A percentile compares a stretch with the other conserved stretches of the same genome.
phyloP scores from a whole-genome alignment of 2,888 invertebrate genomes.

The Megastigmus dorsalis region DNA sequence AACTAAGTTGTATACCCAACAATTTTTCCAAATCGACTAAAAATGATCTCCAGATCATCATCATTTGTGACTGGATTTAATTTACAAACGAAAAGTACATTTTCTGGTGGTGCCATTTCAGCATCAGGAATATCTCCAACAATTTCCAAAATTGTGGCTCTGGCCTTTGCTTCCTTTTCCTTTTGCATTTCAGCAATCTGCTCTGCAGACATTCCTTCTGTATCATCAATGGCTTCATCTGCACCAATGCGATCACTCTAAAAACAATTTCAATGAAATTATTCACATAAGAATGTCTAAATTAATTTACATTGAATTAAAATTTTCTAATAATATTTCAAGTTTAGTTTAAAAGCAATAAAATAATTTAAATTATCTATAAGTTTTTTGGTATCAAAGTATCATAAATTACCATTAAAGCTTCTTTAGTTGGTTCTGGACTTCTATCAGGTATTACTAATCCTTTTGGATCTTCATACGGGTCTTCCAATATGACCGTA shows the following conservation, averaged over 20 bases:
- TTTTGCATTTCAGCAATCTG: constrained; percentile 92
- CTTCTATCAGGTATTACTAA: constrained; percentile 88
- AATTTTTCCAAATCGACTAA: constrained; percentile 96
- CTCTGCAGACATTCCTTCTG: constrained; percentile 87
- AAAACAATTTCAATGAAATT: too few species aligned
- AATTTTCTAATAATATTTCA: too few species aligned
- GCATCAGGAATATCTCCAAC: constrained; percentile 98
- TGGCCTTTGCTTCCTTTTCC: constrained; percentile 94
- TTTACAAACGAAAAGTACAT: constrained; percentile 99
- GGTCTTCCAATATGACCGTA: constrained; percentile 96
- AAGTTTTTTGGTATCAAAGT: too few species aligned
- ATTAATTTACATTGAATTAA: too few species aligned
- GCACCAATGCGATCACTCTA: constrained; percentile 91
- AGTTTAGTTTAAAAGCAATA: too few species aligned
- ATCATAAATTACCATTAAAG: constrained; percentile 78
- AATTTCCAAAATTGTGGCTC: constrained; percentile 98
- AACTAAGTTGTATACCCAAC: constrained; percentile 75
- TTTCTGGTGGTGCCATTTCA: constrained; percentile 98
- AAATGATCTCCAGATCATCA: constrained; percentile 98
- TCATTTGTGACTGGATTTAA: constrained; percentile 98
- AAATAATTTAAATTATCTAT: too few species aligned
- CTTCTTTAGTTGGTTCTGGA: constrained; percentile 90
- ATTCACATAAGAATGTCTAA: too few species aligned
- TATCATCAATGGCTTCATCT: constrained; percentile 95
- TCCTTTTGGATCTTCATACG: constrained; percentile 91